Conservation (phyloP, 2,888 invertebrate species). For the Halocaridina rubra region DNA sequence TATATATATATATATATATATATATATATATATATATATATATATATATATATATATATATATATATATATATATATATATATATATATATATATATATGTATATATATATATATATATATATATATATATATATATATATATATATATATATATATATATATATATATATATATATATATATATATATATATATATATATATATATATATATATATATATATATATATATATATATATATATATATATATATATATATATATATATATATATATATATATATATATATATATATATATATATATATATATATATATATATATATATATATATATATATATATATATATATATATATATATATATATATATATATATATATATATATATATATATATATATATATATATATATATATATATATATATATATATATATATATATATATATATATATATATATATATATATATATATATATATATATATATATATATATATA, state of each 20-base stretch:
- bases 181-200: not conserved
- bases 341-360: no score
- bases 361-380: no score
- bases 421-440: no score
- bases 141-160: not conserved
- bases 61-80: not conserved
- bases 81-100: not conserved
- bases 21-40: no score
- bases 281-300: not conserved
- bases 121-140: not conserved
- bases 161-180: not conserved
- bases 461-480: no score
- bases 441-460: no score
- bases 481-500: no score
- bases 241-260: not conserved
- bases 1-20: not conserved
- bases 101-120: not conserved
- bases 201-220: not conserved
- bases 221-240: not conserved
- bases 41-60: not conserved
- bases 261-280: not conserved
- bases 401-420: no score
- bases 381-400: no score
- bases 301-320: no score
- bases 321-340: no score